Evolutionary conservation across 2,113 vertebrate species (phyloP).

Genomic region (Sciurus niger): DNA sequence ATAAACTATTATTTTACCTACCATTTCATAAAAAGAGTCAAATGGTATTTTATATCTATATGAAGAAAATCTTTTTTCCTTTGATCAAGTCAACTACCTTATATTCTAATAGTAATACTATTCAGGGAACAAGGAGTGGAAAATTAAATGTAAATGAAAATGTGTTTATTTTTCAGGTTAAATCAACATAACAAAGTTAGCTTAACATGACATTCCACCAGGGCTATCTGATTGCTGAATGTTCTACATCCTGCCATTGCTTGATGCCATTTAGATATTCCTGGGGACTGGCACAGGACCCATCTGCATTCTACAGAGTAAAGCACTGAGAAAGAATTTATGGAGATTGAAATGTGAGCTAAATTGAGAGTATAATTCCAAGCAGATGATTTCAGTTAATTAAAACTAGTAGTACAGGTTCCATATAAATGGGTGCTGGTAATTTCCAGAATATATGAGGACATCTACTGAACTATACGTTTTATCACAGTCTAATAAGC

Average conservation of each 20-base stretch:
- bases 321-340: conserved; percentile 79
- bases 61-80: background rate
- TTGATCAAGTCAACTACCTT: conserved; percentile 14
- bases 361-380: conserved; percentile 84
- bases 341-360: conserved; percentile 85
- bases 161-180: background rate
- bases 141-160: conserved; percentile 35
- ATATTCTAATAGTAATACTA: background rate
- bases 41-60: conserved; percentile 8
- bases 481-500: conserved; percentile 82
- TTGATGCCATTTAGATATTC: conserved; percentile 33
- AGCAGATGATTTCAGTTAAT: conserved; percentile 86
- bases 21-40: conserved; percentile 31
- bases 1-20: background rate
- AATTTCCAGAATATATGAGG: conserved; percentile 83
- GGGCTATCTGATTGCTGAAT: background rate
- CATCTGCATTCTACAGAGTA: conserved; percentile 75
- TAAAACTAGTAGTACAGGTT: conserved; percentile 82
- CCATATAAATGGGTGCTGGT: conserved; percentile 81
- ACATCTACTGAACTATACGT: conserved; percentile 76
- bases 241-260: background rate
- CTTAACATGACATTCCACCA: background rate
- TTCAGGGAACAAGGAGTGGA: background rate
- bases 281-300: background rate
- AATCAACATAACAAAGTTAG: background rate